These are phyloP conservation scores for Epinotia demarniana DNA, from an alignment of 2,888 invertebrate species.

Conservation along the genomic window DNA sequence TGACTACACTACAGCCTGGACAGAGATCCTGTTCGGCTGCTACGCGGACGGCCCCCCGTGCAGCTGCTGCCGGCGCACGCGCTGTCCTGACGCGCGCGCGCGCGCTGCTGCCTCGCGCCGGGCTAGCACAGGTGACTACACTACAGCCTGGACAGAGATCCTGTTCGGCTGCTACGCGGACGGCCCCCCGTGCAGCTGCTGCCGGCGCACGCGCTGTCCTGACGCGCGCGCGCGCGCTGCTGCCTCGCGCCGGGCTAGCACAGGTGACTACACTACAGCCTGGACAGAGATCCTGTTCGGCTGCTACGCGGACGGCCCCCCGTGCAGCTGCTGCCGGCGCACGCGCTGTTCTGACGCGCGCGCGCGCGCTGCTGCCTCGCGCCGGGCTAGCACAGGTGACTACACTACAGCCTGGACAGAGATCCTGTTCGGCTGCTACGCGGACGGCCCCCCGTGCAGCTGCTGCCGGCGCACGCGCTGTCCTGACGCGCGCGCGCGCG, in stretches of 20 bases:
- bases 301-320: constrained; percentile 55
- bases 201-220: too few species aligned
- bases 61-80: too few species aligned
- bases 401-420: too few species aligned
- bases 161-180: constrained; percentile 79
- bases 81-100: too few species aligned
- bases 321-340: constrained; percentile 69
- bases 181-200: constrained; percentile 42
- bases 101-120: neutral
- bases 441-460: constrained; percentile 19
- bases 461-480: too few species aligned
- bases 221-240: too few species aligned
- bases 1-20: constrained; percentile 47
- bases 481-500: too few species aligned
- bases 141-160: constrained; percentile 80
- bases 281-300: constrained; percentile 46
- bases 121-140: neutral
- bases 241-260: neutral
- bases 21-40: too few species aligned
- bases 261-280: too few species aligned
- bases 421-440: too few species aligned
- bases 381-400: constrained; percentile 47
- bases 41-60: constrained; percentile 17
- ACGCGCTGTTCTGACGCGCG: constrained; percentile 70
- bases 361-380: constrained; percentile 46